Percentiles rank a stretch among this genome's conserved stretches.
These are phyloP conservation scores for Drosophila sp. DNA, from an alignment of 1,140 invertebrate species.

Conservation along the genomic window DNA sequence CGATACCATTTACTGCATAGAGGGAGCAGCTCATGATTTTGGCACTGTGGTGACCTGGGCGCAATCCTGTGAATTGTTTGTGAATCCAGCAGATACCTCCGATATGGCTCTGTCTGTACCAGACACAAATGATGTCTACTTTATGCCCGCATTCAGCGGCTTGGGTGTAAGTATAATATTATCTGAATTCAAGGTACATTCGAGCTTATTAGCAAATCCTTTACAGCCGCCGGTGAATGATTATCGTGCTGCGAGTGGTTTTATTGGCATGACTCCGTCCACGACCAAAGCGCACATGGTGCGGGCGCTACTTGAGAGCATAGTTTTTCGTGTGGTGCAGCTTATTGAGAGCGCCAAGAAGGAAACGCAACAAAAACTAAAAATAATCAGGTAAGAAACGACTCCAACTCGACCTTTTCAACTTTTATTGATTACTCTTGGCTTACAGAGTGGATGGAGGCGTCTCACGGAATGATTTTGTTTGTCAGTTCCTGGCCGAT, in stretches of 20 bases:
- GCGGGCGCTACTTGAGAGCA: slow-evolving; percentile 93
- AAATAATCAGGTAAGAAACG: slow-evolving; percentile 86
- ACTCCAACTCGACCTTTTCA: too few species aligned
- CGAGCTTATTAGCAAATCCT: slow-evolving; percentile 3
- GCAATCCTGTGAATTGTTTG: slow-evolving; percentile 90
- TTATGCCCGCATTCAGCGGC: slow-evolving; percentile 96
- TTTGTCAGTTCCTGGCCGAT: slow-evolving; percentile 94
- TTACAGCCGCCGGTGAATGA: slow-evolving; percentile 94
- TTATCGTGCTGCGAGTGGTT: slow-evolving; percentile 91
- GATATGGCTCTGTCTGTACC: slow-evolving; percentile 89
- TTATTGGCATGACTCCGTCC: slow-evolving; percentile 93
- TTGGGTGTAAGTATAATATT: slow-evolving; percentile 88
- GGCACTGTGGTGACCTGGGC: slow-evolving; percentile 95
- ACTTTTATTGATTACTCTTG: neutral
- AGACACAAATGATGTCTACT: slow-evolving; percentile 93
- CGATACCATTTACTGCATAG: slow-evolving; percentile 90
- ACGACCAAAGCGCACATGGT: slow-evolving; percentile 92
- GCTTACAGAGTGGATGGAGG: slow-evolving; percentile 94
- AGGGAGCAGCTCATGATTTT: slow-evolving; percentile 94
- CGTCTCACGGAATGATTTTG: slow-evolving; percentile 95
- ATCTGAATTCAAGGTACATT: neutral
- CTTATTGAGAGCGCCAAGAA: slow-evolving; percentile 89
- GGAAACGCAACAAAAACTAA: slow-evolving; percentile 88
- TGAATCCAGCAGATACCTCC: slow-evolving; percentile 88
- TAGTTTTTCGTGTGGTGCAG: slow-evolving; percentile 93